Percentiles rank a stretch among this genome's conserved stretches.
Evolutionary conservation across 2,113 vertebrate species (phyloP).

Genomic region (Oreocharis arfaki): DNA sequence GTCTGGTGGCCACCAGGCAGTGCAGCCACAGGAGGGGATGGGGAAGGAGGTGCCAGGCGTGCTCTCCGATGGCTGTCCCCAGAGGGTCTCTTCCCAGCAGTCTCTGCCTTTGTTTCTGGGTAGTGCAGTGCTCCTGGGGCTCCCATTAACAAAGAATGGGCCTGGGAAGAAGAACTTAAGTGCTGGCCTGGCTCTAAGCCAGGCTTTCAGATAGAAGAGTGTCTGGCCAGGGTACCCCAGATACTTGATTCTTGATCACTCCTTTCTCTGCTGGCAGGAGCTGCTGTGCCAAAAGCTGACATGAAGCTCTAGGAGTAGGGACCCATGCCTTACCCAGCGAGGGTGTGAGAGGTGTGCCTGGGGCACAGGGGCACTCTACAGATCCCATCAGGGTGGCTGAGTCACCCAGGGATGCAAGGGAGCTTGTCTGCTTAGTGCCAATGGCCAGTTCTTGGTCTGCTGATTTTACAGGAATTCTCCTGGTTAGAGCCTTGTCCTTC

Average conservation of each 20-base stretch:
- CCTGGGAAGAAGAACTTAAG: constrained; percentile 41
- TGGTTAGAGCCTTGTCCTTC: neutral
- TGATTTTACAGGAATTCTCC: neutral
- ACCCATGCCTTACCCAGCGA: accelerated
- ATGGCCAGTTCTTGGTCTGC: neutral
- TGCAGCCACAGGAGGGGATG: neutral
- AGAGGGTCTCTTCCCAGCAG: constrained; percentile 10
- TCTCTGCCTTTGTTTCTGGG: neutral
- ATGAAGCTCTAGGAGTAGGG: neutral
- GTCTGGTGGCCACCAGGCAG: neutral
- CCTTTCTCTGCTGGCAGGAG: neutral
- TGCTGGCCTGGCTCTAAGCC: constrained; percentile 43
- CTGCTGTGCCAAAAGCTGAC: neutral
- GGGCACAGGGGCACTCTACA: neutral
- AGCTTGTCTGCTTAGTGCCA: neutral
- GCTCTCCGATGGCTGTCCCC: neutral
- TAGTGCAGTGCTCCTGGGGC: neutral
- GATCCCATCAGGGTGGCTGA: neutral
- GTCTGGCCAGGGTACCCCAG: neutral
- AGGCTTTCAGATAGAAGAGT: neutral
- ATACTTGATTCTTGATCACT: neutral
- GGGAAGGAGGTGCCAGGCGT: neutral
- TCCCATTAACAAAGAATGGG: neutral
- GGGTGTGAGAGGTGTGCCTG: neutral
- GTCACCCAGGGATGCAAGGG: neutral